These are phyloP conservation scores for Rallus limicola DNA, from an alignment of 2,113 vertebrate species.

Conservation along the genomic window DNA sequence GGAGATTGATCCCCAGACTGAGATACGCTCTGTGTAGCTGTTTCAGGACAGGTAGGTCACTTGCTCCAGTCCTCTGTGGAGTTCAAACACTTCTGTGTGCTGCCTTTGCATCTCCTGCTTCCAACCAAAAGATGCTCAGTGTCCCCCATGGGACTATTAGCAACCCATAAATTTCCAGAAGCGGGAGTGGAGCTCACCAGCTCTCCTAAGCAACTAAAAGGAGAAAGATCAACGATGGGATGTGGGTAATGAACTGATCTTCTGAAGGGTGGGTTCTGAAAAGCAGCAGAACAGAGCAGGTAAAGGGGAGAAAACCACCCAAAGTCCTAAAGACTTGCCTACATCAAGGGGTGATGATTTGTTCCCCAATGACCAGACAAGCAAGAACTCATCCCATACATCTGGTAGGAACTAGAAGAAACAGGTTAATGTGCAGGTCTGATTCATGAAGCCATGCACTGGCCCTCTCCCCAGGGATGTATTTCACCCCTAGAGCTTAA, in stretches of 20 bases:
- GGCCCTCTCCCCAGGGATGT: neutral
- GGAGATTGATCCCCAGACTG: neutral
- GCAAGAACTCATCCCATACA: neutral
- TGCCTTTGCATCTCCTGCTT: neutral
- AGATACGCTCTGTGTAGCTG: neutral
- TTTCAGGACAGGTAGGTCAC: neutral
- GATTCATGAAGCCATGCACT: neutral
- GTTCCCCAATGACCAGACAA: neutral
- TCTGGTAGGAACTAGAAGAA: neutral
- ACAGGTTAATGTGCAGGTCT: neutral
- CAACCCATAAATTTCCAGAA: neutral
- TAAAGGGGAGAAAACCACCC: neutral
- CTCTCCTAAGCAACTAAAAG: neutral
- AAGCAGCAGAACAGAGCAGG: neutral
- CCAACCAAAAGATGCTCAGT: neutral
- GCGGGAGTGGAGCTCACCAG: neutral
- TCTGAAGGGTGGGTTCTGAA: neutral
- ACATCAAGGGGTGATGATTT: neutral
- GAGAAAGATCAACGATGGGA: neutral
- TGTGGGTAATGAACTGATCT: neutral
- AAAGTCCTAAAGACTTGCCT: neutral
- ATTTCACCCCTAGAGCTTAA: conserved; percentile 33
- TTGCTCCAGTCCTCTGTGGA: neutral
- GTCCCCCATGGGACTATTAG: neutral
- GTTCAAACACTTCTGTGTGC: neutral